Base-by-base conservation (phyloP, 1,140 invertebrate species). In the Tetramorium parvispinum region DNA sequence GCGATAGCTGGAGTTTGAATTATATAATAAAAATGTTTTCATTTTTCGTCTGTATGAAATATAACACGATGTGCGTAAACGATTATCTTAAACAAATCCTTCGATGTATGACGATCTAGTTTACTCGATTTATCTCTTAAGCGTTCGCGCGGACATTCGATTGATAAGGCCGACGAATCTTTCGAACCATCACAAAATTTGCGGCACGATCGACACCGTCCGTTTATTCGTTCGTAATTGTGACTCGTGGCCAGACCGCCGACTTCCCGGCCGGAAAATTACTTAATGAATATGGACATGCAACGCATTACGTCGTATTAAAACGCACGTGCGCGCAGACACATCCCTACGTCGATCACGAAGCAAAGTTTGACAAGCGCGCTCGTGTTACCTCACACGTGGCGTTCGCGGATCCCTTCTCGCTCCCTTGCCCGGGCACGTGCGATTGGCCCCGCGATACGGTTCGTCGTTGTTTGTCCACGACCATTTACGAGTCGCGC, bases 201-300 rank as follows among this genome's bases (percentile, higher is more conserved):
- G 57, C n/a, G 59, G 37, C 51, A 16, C 24, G 53, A 57, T 82
- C 78, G 51, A 27, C 49, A 43, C 40, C 8, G 46, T 57, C 24
- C 27, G 40, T 71, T 71, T 51, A n/a, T 46, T 46, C 2, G 43
- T 49, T 11, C 24, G 13, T 70, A 70, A 79, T 82, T 51, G 27
- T 51, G 43, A 86, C 79, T 73, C 40, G 43, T 37, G 65, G 37
- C n/a, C 27, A 49, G 37, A 66, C 21, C 70, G 53, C 63, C 24
- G 73, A 76, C 86, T 88, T 91, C 70, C 78, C 61, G 87, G 59
- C 6, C 73, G 86, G 89, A 92, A 93, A 94, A 94, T 93, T 92
- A 93, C 91, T 94, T 95, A 95, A 95, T 95, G 95, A 95, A 94
- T 92, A 92, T 91, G 91, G 92, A 93, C 94, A 95, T 92, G 93